Evolutionary conservation across 2,797 vertebrate genomes (phyloP).

Genomic region (Crocodylus rhombifer): DNA sequence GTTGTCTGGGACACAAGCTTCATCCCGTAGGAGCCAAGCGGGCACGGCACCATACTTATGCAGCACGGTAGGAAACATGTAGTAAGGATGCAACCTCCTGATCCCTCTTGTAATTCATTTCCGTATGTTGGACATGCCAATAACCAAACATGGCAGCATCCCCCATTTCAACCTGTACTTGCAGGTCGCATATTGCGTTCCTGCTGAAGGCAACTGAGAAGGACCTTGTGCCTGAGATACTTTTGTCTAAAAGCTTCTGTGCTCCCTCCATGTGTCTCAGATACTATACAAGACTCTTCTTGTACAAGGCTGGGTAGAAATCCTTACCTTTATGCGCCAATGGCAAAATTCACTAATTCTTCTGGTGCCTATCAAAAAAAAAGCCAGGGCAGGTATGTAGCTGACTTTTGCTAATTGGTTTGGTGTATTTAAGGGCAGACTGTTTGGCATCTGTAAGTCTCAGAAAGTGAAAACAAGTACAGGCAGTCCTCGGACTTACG

Average conservation of each 20-base stretch:
- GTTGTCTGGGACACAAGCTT: background rate
- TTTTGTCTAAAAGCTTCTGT: background rate
- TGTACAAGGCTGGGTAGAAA: background rate
- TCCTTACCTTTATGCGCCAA: background rate
- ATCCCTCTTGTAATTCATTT: background rate
- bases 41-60: background rate
- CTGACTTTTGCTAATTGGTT: background rate
- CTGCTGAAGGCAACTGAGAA: background rate
- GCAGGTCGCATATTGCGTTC: background rate
- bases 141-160: background rate
- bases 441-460: background rate
- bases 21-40: background rate
- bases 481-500: too few relatives aligned
- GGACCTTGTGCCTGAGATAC: background rate
- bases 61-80: background rate
- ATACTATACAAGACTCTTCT: background rate
- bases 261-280: background rate
- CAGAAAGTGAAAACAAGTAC: background rate
- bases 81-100: background rate
- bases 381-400: background rate
- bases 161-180: background rate
- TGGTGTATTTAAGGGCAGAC: background rate
- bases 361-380: background rate
- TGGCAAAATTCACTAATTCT: background rate
- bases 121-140: background rate